Evolutionary conservation across 2,888 invertebrate species (phyloP), one percentile per base, ranked within the genome.

Genomic region (Tachina fera): DNA sequence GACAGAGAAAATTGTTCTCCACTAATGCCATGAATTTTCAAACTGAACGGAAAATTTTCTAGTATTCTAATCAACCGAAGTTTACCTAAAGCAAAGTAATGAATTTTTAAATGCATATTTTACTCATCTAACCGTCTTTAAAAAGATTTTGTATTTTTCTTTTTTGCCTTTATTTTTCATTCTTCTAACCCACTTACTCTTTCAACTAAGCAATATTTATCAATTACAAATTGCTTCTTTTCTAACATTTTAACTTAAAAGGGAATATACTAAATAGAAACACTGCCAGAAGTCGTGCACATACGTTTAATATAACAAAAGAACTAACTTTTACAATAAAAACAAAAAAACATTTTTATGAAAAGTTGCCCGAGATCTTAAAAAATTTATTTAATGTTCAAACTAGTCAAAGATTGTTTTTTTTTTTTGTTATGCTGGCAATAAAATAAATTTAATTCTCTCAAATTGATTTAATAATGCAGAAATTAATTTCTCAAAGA

Each of bases 161-260:
- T 11, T 39, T 31, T 51, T 41, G 51, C 1, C 4, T 16, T 13
- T 68, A n/a, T n/a, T 60, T 6, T 9, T 39, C 39, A 13, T 19
- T 49, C 19, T 47, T 49, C 2, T 43, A 41, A 51, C 60, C 43
- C 77, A 70, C 61, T 78, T 78, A 43, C 43, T 22, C 77, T 51
- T 60, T 61, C 60, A 51, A 60, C 61, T 60, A 11, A 60, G 43
- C 47, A 70, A 70, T 61, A 68, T 60, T 70, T 78, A 70, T 68
- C 77, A 68, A 77, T 77, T 77, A 77, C 58, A 68, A 77, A 77
- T 77, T 77, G 58, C 13, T 45, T 71, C 41, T 51, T 60, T 68
- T 68, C 43, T 61, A 78, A 61, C 49, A 49, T 51, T 70, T 78
- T 51, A 31, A 61, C 22, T n/a, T 9, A 41, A 43, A 60, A 68